phyloP scores from a whole-genome alignment of 2,888 invertebrate genomes.

The Autographa gamma region DNA sequence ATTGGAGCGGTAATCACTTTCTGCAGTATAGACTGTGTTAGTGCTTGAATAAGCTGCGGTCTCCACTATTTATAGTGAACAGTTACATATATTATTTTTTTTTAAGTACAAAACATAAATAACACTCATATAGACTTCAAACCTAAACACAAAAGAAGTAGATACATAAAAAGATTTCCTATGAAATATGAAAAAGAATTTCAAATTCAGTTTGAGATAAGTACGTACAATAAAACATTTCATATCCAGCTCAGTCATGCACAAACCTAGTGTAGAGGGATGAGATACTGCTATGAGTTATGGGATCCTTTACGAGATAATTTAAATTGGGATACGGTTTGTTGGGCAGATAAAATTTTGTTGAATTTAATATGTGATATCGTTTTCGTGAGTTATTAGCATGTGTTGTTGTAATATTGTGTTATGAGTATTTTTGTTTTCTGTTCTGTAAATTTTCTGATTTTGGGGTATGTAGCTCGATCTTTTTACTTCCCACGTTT shows the following conservation, averaged over 20 bases:
- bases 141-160: background rate
- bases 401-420: background rate
- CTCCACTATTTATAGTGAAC: no score
- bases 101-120: no score
- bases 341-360: slow-evolving; percentile 29
- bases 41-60: background rate
- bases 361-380: slow-evolving; percentile 21
- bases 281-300: slow-evolving; percentile 55
- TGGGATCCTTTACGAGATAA: slow-evolving; percentile 56
- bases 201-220: background rate
- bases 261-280: slow-evolving; percentile 39
- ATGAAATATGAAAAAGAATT: background rate
- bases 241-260: slow-evolving; percentile 41
- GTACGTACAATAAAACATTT: slow-evolving; percentile 32
- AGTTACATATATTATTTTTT: no score
- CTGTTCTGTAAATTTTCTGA: no score
- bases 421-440: no score
- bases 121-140: background rate
- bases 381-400: background rate
- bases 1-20: slow-evolving; percentile 2
- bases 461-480: no score
- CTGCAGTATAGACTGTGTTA: slow-evolving; percentile 1
- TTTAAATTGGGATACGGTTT: slow-evolving; percentile 55
- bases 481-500: no score
- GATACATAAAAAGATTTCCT: background rate